Conservation (phyloP, 2,888 invertebrate species). For the Auanema sp. region DNA sequence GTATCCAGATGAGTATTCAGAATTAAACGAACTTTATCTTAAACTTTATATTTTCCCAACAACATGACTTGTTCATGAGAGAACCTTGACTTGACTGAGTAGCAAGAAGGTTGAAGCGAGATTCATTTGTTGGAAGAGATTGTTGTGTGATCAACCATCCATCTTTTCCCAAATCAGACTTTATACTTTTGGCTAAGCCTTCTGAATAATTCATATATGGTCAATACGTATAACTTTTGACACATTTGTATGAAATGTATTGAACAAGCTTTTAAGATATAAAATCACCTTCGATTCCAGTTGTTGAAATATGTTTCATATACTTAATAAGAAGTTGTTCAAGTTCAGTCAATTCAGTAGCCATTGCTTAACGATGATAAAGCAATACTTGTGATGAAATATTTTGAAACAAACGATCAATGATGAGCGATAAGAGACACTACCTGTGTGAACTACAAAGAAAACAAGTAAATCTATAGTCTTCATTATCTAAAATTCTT, state of each 20-base stretch:
- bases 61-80: neutral
- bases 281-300: conserved; percentile 48
- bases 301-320: conserved; percentile 50
- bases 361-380: no score
- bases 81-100: conserved; percentile 25
- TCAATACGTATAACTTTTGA: neutral
- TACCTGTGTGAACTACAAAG: no score
- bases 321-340: conserved; percentile 49
- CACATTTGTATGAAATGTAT: conserved; percentile 7
- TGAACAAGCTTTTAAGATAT: neutral
- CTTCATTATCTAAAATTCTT: no score
- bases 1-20: conserved; percentile 62
- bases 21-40: conserved; percentile 42
- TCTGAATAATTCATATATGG: conserved; percentile 24
- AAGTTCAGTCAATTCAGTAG: conserved; percentile 19
- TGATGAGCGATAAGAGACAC: no score
- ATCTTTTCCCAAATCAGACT: conserved; percentile 31
- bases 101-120: conserved; percentile 45
- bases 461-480: no score
- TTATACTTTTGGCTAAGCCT: conserved; percentile 34
- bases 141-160: conserved; percentile 45
- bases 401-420: no score
- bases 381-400: no score
- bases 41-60: conserved; percentile 17
- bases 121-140: conserved; percentile 21